A percentile compares a stretch with the other conserved stretches of the same genome.
Conservation (phyloP, 2,113 vertebrate species). For the Erythrocercus mccallii region DNA sequence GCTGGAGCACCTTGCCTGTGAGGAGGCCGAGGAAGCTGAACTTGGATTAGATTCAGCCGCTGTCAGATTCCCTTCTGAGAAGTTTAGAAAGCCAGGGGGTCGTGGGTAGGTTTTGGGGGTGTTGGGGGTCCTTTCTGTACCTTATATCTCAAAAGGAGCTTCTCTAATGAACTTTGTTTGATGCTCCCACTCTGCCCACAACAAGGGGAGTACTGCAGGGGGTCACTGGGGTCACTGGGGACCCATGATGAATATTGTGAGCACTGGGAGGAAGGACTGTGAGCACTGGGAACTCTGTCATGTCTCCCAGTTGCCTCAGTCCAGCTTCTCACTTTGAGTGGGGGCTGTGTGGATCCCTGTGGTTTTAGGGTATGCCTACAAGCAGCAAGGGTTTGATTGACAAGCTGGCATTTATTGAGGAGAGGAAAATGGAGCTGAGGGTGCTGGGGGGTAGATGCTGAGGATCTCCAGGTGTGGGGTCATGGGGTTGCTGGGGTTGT, state of each 20-base stretch:
- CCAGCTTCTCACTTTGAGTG: neutral
- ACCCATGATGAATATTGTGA: neutral
- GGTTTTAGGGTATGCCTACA: neutral
- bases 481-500: neutral
- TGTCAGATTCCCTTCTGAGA: neutral
- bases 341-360: neutral
- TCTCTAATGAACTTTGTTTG: neutral
- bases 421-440: neutral
- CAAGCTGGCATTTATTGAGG: neutral
- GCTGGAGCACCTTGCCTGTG: neutral
- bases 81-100: neutral
- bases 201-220: neutral
- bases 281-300: neutral
- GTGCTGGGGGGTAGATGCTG: neutral
- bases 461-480: neutral
- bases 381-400: neutral
- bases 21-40: neutral
- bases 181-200: neutral
- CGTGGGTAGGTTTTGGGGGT: neutral
- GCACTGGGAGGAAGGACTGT: neutral
- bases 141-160: neutral
- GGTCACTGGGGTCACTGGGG: neutral
- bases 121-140: neutral
- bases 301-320: neutral
- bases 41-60: neutral